Evolutionary conservation across 2,888 invertebrate genomes (phyloP).

Genomic region (Diadegma fenestrale): DNA sequence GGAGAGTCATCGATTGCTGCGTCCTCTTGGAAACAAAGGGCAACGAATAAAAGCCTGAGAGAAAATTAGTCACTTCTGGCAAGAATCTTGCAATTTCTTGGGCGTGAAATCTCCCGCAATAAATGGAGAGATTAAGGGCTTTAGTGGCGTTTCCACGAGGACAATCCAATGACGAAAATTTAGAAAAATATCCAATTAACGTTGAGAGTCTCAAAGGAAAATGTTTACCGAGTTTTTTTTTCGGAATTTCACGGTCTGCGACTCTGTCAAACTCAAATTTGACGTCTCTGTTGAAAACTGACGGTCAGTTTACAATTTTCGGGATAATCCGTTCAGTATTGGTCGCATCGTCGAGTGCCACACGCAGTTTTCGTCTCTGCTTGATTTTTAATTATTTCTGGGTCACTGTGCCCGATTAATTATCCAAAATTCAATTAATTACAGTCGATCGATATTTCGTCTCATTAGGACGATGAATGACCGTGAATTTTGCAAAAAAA

Average conservation of each 20-base stretch:
- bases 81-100: background rate
- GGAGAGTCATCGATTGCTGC: background rate
- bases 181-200: background rate
- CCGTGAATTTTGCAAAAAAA: background rate
- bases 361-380: conserved; percentile 20
- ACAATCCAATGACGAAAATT: background rate
- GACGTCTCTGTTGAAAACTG: background rate
- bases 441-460: background rate
- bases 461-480: background rate
- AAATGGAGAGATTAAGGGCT: background rate
- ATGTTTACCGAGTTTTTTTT: background rate
- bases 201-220: background rate
- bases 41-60: background rate
- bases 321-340: conserved; percentile 31
- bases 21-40: background rate
- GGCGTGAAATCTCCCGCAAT: background rate
- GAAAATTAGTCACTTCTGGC: background rate
- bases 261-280: no score
- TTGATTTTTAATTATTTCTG: background rate
- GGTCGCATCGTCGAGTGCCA: conserved; percentile 19
- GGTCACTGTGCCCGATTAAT: background rate
- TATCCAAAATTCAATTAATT: background rate
- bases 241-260: background rate
- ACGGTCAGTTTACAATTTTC: background rate
- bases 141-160: background rate